These are phyloP conservation scores for Drosophila truncata DNA, from an alignment of 1,140 invertebrate species.

Conservation along the genomic window DNA sequence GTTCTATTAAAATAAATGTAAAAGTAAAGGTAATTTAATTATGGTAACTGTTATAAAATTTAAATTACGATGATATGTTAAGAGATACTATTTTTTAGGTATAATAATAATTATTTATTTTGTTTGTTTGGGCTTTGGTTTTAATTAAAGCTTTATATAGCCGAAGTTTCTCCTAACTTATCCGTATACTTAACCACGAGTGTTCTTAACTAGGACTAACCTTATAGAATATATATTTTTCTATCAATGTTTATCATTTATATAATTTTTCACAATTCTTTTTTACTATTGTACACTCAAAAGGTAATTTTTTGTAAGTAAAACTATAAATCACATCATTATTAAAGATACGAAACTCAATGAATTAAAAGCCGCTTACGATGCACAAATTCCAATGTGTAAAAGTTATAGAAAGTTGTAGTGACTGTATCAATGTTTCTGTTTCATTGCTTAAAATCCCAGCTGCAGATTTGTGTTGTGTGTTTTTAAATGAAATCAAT, in stretches of 20 bases:
- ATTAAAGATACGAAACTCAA: conserved; percentile 1
- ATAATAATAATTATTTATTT: too few species aligned
- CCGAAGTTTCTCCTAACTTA: background rate
- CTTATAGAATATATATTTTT: too few species aligned
- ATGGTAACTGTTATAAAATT: background rate
- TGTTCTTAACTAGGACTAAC: too few species aligned
- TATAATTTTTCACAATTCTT: too few species aligned
- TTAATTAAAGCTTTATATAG: background rate
- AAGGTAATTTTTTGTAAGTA: background rate
- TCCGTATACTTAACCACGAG: too few species aligned
- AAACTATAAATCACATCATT: conserved; percentile 3
- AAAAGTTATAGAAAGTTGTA: background rate
- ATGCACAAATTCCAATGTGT: background rate
- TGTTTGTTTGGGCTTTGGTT: too few species aligned
- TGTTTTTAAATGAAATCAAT: conserved; percentile 54
- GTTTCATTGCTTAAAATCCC: conserved; percentile 9
- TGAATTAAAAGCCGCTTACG: conserved; percentile 9
- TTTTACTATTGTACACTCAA: too few species aligned
- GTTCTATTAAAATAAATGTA: background rate
- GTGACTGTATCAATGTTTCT: conserved; percentile 1
- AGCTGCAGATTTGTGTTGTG: conserved; percentile 3
- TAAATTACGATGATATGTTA: background rate
- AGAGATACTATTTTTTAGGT: background rate
- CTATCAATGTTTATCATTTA: too few species aligned
- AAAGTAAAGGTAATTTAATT: background rate